These are phyloP conservation scores for Amazona guildingii DNA, from an alignment of 2,113 vertebrate genomes.

Conservation along the genomic window DNA sequence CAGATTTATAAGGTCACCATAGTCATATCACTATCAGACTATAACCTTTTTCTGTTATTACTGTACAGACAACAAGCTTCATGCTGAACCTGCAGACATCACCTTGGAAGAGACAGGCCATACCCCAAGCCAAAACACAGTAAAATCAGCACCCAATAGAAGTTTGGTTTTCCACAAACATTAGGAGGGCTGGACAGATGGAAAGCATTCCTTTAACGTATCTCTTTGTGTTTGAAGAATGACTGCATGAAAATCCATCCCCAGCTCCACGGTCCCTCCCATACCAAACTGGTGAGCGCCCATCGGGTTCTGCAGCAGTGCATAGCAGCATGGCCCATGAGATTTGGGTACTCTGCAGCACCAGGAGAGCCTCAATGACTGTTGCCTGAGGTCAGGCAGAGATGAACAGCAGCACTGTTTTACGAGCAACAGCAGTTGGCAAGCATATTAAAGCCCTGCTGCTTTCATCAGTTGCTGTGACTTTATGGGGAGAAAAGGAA, in stretches of 20 bases:
- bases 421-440: neutral
- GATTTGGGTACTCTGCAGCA: fast-evolving
- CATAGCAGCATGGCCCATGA: fast-evolving
- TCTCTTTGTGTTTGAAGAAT: neutral
- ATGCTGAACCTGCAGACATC: neutral
- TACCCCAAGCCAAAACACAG: neutral
- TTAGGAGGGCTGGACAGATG: neutral
- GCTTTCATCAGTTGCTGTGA: neutral
- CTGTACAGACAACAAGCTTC: neutral
- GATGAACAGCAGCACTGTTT: neutral
- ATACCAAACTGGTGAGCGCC: fast-evolving
- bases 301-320: fast-evolving
- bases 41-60: neutral
- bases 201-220: neutral
- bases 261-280: neutral
- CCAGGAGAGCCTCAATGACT: neutral
- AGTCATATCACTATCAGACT: neutral
- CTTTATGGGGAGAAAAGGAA: neutral
- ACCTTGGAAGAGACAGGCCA: fast-evolving
- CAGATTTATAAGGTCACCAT: neutral
- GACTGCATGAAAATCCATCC: neutral
- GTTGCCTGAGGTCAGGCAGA: neutral
- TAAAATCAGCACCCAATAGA: neutral
- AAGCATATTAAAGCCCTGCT: neutral
- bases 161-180: neutral